phyloP scores from a whole-genome alignment of 2,888 invertebrate species.

The Microplitis deprimator region DNA sequence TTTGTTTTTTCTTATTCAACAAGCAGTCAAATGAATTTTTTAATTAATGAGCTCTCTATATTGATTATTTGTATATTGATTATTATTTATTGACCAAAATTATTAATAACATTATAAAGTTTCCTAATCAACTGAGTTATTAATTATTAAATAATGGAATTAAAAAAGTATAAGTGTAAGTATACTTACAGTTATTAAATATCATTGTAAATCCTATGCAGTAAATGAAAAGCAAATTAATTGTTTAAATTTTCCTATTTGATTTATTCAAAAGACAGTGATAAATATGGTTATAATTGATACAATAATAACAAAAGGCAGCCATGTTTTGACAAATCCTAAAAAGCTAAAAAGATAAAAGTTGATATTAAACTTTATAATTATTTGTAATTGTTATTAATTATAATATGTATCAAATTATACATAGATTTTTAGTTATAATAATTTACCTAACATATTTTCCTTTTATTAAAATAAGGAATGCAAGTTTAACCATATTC shows the following conservation, averaged over 20 bases:
- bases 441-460: conserved; percentile 82
- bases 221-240: not conserved
- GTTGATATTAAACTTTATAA: conserved; percentile 4
- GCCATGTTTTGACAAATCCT: conserved; percentile 86
- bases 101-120: too few species aligned
- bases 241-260: not conserved
- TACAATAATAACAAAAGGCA: conserved; percentile 79
- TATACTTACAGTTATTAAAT: too few species aligned
- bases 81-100: too few species aligned
- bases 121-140: too few species aligned
- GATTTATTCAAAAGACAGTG: conserved; percentile 39
- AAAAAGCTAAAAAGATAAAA: conserved; percentile 73
- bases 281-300: conserved; percentile 53
- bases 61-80: too few species aligned
- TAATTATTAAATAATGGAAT: too few species aligned
- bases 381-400: not conserved
- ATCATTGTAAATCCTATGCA: too few species aligned
- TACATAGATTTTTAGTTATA: not conserved
- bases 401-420: not conserved
- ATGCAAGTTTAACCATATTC: conserved; percentile 94
- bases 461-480: conserved; percentile 83
- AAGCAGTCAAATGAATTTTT: too few species aligned
- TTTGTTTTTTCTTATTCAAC: too few species aligned
- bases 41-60: too few species aligned
- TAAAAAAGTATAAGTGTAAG: too few species aligned